Conservation (phyloP, 2,888 invertebrate species). For the Polydrusus cervinus region DNA sequence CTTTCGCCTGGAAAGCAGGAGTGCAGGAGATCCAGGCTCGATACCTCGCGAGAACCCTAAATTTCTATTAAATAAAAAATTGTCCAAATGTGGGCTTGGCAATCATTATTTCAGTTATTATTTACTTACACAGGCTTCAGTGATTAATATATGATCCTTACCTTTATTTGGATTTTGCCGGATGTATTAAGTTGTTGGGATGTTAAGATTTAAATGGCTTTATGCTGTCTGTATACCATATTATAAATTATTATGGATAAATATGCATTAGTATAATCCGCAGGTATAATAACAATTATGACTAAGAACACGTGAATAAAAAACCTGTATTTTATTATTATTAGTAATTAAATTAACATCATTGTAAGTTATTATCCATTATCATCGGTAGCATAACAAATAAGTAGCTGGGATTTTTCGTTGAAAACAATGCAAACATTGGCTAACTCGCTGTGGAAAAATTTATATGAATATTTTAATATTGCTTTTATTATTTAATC, state of each 20-base stretch:
- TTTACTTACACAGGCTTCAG: no score
- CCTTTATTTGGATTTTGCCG: no score
- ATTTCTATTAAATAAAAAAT: no score
- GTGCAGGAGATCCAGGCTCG: no score
- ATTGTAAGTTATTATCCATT: constrained; percentile 13
- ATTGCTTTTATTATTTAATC: not conserved
- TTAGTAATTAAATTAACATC: constrained; percentile 14
- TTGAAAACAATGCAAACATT: not conserved
- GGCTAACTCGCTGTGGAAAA: no score
- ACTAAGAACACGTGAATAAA: constrained; percentile 20
- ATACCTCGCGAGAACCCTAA: no score
- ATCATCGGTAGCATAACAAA: constrained; percentile 14
- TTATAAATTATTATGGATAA: not conserved
- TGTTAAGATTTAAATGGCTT: no score
- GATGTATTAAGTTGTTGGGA: not conserved
- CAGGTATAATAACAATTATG: constrained; percentile 23
- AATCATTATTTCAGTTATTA: no score
- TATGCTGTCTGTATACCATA: not conserved
- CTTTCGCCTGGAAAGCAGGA: no score
- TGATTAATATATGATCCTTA: no score
- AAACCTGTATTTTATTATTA: constrained; percentile 21
- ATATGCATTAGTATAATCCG: constrained; percentile 5
- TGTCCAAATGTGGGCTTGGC: no score
- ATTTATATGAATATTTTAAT: not conserved
- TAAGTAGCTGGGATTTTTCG: constrained; percentile 10